Conservation (phyloP, 2,113 vertebrate genomes). For the Nestor notabilis region DNA sequence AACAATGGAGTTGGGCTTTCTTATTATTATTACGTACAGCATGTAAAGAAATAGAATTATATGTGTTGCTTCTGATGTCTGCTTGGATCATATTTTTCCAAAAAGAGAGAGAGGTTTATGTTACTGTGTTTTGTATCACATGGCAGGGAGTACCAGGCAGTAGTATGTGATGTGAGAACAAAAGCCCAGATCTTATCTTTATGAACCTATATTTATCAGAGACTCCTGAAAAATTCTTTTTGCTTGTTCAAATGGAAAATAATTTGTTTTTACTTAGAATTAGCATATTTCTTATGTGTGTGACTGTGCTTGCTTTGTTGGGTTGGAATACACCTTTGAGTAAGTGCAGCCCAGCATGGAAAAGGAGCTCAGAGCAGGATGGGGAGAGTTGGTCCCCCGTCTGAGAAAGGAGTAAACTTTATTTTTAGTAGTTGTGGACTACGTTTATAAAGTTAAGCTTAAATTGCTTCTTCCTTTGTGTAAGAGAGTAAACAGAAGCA, state of each 20-base stretch:
- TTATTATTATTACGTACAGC: neutral
- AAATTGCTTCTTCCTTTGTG: neutral
- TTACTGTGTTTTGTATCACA: neutral
- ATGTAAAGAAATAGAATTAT: neutral
- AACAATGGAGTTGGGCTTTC: neutral
- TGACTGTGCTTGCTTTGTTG: neutral
- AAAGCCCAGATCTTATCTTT: neutral
- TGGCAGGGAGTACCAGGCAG: neutral
- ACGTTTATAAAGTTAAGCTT: neutral
- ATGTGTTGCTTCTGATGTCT: neutral
- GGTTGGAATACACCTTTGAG: neutral
- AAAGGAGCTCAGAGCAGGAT: neutral
- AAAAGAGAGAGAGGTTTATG: neutral
- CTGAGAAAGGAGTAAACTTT: neutral
- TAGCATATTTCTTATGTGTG: neutral
- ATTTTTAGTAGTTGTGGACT: neutral
- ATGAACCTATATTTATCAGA: neutral
- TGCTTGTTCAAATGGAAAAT: neutral
- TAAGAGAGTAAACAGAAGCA: neutral
- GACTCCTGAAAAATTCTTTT: neutral
- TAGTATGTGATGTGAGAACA: neutral
- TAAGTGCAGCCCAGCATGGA: neutral
- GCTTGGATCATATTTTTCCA: neutral
- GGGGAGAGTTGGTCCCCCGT: fast-evolving
- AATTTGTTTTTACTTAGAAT: neutral